Conservation (phyloP, 2,888 invertebrate species). For the Volucella inflata region DNA sequence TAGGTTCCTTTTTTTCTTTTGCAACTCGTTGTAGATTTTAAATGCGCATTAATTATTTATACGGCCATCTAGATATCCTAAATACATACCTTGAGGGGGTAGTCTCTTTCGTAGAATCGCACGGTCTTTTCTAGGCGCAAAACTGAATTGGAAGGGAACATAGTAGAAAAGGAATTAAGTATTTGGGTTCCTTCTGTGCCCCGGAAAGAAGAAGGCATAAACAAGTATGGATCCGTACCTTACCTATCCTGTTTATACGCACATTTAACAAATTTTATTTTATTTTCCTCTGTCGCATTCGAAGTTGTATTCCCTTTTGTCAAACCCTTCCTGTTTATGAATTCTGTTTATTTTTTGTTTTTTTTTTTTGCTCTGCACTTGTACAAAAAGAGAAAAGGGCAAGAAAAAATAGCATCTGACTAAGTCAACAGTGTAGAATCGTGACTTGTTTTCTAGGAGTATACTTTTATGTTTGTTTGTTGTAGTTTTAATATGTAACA, state of each 20-base stretch:
- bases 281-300: not conserved
- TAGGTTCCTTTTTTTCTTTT: slow-evolving; percentile 2
- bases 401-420: not conserved
- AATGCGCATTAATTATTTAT: slow-evolving; percentile 71
- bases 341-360: not conserved
- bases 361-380: not conserved
- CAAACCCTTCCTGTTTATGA: not conserved
- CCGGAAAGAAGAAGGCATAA: not conserved
- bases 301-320: slow-evolving; percentile 1
- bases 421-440: slow-evolving; percentile 35
- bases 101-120: slow-evolving; percentile 1
- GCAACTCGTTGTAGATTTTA: slow-evolving; percentile 39
- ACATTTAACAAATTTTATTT: slow-evolving; percentile 44
- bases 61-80: slow-evolving; percentile 57
- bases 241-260: slow-evolving; percentile 13
- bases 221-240: not conserved
- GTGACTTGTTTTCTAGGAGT: slow-evolving; percentile 6
- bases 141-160: not conserved
- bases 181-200: not conserved
- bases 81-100: slow-evolving; percentile 60
- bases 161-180: slow-evolving; percentile 2
- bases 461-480: not conserved
- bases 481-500: slow-evolving; percentile 16
- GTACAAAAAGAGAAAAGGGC: not conserved
- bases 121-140: too few species aligned